Conservation (phyloP, 37 sponge, comb jelly and placozoan species). For the Eunapius fragilis region DNA sequence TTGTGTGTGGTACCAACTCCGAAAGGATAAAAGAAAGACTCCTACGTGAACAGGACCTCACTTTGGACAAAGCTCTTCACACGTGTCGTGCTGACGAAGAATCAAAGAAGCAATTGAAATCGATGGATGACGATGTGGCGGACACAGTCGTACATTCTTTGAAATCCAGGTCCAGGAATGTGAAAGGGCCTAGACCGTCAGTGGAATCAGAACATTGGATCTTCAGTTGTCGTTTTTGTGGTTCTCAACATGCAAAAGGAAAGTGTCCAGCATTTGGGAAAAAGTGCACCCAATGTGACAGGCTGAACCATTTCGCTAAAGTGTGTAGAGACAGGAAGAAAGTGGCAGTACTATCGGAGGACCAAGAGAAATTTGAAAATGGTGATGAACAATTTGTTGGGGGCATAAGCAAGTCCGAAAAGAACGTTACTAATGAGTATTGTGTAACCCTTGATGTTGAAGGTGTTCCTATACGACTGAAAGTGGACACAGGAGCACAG, state of each 20-base stretch:
- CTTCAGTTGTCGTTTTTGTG: neutral
- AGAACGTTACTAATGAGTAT: neutral
- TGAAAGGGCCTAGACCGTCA: neutral
- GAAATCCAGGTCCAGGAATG: neutral
- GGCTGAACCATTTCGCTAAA: conserved; percentile 10
- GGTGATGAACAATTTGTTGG: neutral
- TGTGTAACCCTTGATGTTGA: neutral
- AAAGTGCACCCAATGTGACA: neutral
- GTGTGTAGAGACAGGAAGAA: neutral
- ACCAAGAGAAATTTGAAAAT: neutral
- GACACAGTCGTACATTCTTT: neutral
- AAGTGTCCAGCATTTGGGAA: neutral
- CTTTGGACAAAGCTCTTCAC: conserved; percentile 5
- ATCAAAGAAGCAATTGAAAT: neutral
- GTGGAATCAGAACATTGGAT: neutral
- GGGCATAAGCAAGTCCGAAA: neutral
- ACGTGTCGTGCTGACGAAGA: neutral
- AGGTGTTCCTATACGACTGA: neutral
- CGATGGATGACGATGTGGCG: neutral
- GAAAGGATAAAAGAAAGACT: conserved; percentile 22
- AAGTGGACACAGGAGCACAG: conserved; percentile 10
- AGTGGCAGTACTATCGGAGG: neutral
- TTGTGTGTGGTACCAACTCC: conserved; percentile 31
- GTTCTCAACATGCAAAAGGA: conserved; percentile 1
- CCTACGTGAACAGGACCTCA: conserved; percentile 27